Evolutionary conservation across 1,140 invertebrate species (phyloP), one percentile per base, ranked within the genome.

Genomic region (Nasonia giraulti): DNA sequence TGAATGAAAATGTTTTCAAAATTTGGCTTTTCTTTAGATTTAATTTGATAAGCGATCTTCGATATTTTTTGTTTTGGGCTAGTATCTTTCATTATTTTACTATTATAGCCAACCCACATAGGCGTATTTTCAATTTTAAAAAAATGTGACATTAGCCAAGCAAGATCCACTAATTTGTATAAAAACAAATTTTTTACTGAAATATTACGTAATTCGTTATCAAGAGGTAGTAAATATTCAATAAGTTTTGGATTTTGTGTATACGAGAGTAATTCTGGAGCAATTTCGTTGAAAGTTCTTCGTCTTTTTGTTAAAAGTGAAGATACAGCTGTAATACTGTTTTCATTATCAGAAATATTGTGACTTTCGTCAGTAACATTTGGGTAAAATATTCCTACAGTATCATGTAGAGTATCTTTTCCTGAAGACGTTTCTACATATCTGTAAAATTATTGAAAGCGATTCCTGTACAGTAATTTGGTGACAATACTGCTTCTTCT

Each of bases 41-140:
- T 40, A 40, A 40, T 40, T 40, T 40, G 5, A 40, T 40, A 40
- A 40, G 37, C 37, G 37, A 40, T 40, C 0, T 40, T 40, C n/a
- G 37, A 40, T 40, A 40, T 40, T 40, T 40, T 40, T 40, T 40
- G 37, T 40, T 40, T 40, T 40, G 37, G 37, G 37, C 5, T 40
- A 40, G 37, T 40, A 66, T 66, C 62, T 66, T 66, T 66, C 62
- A 66, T 66, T 66, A 17, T 66, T 66, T 66, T 66, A 66, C 62
- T 66, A 17, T 66, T 10, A 66, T 66, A 66, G n/a, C 62, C 62
- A 66, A 66, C 62, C 62, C 62, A 66, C 62, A 40, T 40, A 40
- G 37, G 37, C 37, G 37, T 40, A 40, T 40, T 8, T 40, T 40
- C 37, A 40, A 40, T 66, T 66, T 66, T 1, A 17, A 66, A 66